Evolutionary conservation across 2,797 vertebrate genomes (phyloP).

Genomic region (Typhlichthys subterraneus): DNA sequence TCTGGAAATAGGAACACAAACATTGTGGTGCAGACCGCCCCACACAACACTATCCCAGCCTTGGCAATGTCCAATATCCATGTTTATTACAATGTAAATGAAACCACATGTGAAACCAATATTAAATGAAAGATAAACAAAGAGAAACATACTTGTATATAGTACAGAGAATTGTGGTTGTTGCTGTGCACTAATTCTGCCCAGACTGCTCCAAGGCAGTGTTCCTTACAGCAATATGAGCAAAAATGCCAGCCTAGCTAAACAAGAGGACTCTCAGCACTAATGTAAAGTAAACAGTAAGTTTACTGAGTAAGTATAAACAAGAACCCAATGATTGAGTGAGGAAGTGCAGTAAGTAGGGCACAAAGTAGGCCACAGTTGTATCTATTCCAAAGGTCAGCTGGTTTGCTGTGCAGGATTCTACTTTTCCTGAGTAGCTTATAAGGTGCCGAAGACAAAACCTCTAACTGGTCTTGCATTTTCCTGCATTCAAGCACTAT

Average conservation of each 20-base stretch:
- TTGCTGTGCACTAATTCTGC: too few relatives aligned
- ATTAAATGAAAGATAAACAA: too few relatives aligned
- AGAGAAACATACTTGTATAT: too few relatives aligned
- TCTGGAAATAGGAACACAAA: too few relatives aligned
- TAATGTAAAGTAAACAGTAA: not conserved
- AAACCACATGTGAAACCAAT: too few relatives aligned
- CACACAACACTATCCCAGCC: too few relatives aligned
- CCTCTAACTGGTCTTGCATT: constrained; percentile 27
- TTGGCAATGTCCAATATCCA: too few relatives aligned
- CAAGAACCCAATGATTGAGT: constrained; percentile 43
- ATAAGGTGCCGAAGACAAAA: constrained; percentile 59
- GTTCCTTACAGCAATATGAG: not conserved
- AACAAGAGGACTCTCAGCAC: constrained; percentile 31
- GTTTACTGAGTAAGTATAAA: constrained; percentile 26
- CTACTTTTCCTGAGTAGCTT: constrained; percentile 57
- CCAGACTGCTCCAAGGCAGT: too few relatives aligned
- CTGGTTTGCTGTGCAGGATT: constrained; percentile 37
- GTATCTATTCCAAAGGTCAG: constrained; percentile 59
- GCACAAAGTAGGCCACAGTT: constrained; percentile 68
- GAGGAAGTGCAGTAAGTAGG: constrained; percentile 53
- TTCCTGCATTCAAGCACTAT: constrained; percentile 24
- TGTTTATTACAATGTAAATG: too few relatives aligned
- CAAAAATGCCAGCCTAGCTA: constrained; percentile 11
- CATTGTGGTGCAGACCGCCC: too few relatives aligned
- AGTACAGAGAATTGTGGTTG: too few relatives aligned